Evolutionary conservation across 2,888 invertebrate genomes (phyloP).

Genomic region (Homarus gammarus): DNA sequence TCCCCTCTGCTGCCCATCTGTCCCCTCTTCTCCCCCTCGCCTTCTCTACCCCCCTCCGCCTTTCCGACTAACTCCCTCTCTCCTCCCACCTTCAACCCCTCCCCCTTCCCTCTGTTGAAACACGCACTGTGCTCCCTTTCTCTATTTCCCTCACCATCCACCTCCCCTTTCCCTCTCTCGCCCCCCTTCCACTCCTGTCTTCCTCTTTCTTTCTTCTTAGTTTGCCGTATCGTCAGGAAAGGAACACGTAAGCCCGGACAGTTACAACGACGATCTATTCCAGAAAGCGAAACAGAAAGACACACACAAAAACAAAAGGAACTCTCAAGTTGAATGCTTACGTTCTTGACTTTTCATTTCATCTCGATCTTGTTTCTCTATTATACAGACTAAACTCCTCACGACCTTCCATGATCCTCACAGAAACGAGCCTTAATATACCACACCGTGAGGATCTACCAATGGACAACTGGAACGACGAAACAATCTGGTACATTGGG

Average conservation of each 20-base stretch:
- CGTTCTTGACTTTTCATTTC: no score
- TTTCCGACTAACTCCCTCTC: background rate
- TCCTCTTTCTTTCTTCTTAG: slow-evolving; percentile 23
- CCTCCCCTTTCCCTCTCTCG: no score
- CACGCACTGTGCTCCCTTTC: background rate
- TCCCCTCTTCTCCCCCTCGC: background rate
- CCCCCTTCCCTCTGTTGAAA: background rate
- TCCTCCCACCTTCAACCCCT: background rate
- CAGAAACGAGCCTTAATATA: no score
- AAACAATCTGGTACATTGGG: slow-evolving; percentile 36
- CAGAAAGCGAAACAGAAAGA: no score
- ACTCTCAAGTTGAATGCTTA: no score
- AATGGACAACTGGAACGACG: slow-evolving; percentile 24
- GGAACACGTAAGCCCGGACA: no score
- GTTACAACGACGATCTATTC: no score
- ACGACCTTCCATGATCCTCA: no score
- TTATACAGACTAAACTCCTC: no score
- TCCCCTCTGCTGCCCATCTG: background rate
- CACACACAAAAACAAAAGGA: no score
- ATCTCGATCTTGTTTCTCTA: background rate
- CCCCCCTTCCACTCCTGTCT: background rate
- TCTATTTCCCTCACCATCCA: background rate
- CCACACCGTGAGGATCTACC: no score
- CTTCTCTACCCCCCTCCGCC: background rate
- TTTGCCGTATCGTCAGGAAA: no score